phyloP scores from a whole-genome alignment of 2,113 vertebrate genomes.

The Aix galericulata region DNA sequence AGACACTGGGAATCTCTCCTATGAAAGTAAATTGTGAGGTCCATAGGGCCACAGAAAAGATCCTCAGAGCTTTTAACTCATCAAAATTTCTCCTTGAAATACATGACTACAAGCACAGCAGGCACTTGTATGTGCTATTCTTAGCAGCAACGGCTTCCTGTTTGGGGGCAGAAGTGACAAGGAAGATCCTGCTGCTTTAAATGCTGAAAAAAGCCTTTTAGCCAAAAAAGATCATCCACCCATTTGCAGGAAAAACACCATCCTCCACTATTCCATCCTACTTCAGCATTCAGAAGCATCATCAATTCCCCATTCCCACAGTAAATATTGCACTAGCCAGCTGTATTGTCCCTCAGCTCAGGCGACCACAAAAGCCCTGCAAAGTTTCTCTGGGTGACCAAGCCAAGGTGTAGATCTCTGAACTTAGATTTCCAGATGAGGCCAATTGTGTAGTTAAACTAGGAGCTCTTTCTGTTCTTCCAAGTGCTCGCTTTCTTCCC shows the following conservation, averaged over 20 bases:
- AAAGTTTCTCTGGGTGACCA: neutral
- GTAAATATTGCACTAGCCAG: neutral
- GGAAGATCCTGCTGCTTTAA: neutral
- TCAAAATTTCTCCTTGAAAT: neutral
- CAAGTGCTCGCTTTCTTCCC: neutral
- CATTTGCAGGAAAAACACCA: neutral
- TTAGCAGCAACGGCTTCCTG: conserved; percentile 8
- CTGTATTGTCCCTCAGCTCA: neutral
- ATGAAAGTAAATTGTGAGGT: neutral
- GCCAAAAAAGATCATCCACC: neutral
- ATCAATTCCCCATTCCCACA: neutral
- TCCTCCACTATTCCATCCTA: neutral
- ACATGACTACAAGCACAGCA: neutral
- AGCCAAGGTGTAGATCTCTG: neutral
- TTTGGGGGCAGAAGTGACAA: neutral
- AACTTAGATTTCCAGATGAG: conserved; percentile 19
- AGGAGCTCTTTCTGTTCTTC: conserved; percentile 63
- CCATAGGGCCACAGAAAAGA: neutral
- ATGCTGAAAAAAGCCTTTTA: neutral
- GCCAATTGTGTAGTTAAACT: conserved; percentile 35
- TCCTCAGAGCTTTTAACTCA: neutral
- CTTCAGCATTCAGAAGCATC: neutral
- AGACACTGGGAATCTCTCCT: neutral
- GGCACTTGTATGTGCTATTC: neutral
- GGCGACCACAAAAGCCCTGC: neutral